phyloP scores from a whole-genome alignment of 2,888 invertebrate species.

The Harpagoxenus sublaevis region DNA sequence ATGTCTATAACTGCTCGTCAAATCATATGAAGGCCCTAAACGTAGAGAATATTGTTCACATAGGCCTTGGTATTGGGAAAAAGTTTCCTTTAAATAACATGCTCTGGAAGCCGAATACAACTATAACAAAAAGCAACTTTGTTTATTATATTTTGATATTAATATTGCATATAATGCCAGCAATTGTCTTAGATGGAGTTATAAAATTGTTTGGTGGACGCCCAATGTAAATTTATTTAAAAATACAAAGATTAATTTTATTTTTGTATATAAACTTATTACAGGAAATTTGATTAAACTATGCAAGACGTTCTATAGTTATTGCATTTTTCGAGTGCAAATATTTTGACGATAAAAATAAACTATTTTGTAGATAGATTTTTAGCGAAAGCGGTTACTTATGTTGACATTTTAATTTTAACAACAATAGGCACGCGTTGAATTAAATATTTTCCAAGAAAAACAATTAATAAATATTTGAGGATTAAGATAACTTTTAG shows the following conservation, averaged over 20 bases:
- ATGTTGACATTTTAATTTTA: too few species aligned
- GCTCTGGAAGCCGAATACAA: constrained; percentile 90
- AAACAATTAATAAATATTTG: too few species aligned
- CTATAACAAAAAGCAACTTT: constrained; percentile 88
- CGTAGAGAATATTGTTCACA: constrained; percentile 69
- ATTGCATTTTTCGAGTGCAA: background rate
- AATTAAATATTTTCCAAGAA: too few species aligned
- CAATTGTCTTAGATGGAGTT: constrained; percentile 91
- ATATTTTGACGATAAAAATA: background rate
- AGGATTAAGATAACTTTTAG: too few species aligned
- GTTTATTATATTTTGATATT: constrained; percentile 90
- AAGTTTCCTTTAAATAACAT: constrained; percentile 90
- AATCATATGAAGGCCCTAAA: constrained; percentile 88
- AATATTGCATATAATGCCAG: constrained; percentile 93
- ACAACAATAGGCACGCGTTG: too few species aligned
- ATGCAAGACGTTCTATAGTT: background rate
- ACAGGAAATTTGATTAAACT: background rate
- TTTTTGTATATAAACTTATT: background rate
- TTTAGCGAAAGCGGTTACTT: background rate
- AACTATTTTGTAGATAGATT: background rate
- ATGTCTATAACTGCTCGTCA: constrained; percentile 94
- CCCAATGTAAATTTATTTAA: constrained; percentile 88
- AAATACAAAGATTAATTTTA: background rate
- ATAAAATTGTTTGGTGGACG: constrained; percentile 90
- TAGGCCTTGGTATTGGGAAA: constrained; percentile 87